Base-by-base conservation (phyloP, 2,888 invertebrate species). In the Dorcus parallelipipedus region DNA sequence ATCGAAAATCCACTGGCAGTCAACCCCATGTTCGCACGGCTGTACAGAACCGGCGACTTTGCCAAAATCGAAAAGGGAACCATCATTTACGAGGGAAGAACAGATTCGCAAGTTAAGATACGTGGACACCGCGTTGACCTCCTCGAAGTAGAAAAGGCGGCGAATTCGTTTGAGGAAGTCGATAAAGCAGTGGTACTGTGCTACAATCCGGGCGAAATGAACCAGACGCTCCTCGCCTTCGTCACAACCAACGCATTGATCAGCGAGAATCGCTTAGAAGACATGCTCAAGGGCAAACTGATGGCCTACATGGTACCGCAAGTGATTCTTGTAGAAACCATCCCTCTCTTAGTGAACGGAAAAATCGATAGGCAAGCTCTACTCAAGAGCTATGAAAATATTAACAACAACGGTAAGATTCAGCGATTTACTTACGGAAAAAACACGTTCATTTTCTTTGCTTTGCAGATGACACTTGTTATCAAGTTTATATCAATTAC, bases 41-140 rank as follows among this genome's bases (percentile, higher is more conserved):
- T 94, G 0, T 95, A 91, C 77, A 86, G 89, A 54, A 94, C 94
- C 1, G 95, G 95, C 0, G 95, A 95, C 75, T 93, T 86, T 68
- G 95, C 90, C 0, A 83, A 85, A 9, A 79, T 92, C 0, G 80
- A 85, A 52, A 87, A 90, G 65, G 83, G 84, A 6, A 67, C 82
- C 6, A 77, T 94, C 23, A 77, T 87, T 56, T 93, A 86, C 71
- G 91, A 93, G 67, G 95, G 95, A 0, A 84, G 95, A 33, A 90
- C 89, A 0, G 93, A 94, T 77, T 90, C 92, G 0, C 94, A 94
- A 75, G 64, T 78, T 2, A 95, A 93, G 81, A 87, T 93, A 54
- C 82, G 93, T 45, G 95, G 95, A 0, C 91, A 95, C 71, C 81
- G 94, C 8, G 91, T 95, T 0, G 93, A 95, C 72, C 79, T 94